A percentile compares a stretch with the other conserved stretches of the same genome.
Evolutionary conservation across 2,797 vertebrate species (phyloP).

Genomic region (Chrysocyon brachyurus): DNA sequence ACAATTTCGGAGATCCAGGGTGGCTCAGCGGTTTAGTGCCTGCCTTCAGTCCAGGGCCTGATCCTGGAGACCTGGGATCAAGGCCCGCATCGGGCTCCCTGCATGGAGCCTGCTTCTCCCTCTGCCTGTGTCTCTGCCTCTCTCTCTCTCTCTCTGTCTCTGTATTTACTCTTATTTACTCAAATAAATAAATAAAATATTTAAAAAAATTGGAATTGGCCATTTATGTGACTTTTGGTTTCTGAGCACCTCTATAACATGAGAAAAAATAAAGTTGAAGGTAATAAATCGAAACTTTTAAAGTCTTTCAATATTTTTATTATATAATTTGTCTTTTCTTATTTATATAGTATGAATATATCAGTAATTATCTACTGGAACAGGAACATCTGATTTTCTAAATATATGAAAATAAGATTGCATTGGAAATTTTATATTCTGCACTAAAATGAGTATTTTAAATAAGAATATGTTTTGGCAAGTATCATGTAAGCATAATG

Average conservation of each 20-base stretch:
- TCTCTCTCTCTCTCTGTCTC: too few relatives aligned
- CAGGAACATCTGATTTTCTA: background rate
- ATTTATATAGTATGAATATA: background rate
- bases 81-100: too few relatives aligned
- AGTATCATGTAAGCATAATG: background rate
- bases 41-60: too few relatives aligned
- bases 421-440: background rate
- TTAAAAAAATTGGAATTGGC: background rate
- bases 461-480: background rate
- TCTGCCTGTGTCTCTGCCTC: too few relatives aligned
- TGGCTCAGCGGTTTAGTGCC: too few relatives aligned
- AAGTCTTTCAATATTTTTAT: background rate
- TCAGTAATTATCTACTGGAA: background rate
- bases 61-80: too few relatives aligned
- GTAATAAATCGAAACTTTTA: background rate
- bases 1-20: background rate
- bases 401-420: background rate
- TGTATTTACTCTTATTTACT: too few relatives aligned
- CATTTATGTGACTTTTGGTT: background rate
- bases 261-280: background rate
- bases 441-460: background rate
- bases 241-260: background rate
- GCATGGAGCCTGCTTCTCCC: too few relatives aligned
- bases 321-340: background rate
- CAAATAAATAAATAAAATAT: too few relatives aligned